These are phyloP conservation scores for Muscicapa adusta DNA, from an alignment of 2,113 vertebrate genomes.

Conservation along the genomic window DNA sequence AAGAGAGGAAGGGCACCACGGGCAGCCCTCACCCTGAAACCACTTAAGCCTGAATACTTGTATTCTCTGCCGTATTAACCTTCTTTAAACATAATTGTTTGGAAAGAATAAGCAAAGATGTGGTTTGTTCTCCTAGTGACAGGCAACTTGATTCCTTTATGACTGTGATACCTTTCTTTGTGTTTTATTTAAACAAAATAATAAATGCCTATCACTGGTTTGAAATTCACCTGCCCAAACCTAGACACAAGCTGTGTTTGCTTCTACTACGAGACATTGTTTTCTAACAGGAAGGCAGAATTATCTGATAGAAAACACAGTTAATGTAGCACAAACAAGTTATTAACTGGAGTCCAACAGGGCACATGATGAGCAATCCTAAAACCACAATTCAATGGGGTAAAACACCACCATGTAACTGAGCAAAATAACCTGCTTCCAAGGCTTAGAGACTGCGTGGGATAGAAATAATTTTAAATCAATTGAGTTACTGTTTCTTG, in stretches of 20 bases:
- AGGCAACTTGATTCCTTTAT: background rate
- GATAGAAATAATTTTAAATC: constrained; percentile 73
- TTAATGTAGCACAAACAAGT: constrained; percentile 52
- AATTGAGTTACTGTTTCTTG: constrained; percentile 75
- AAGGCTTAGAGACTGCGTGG: constrained; percentile 32
- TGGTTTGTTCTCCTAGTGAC: background rate
- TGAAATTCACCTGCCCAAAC: background rate
- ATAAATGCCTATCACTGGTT: background rate
- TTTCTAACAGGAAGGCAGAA: constrained; percentile 30
- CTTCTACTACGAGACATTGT: background rate
- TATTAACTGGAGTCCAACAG: constrained; percentile 67
- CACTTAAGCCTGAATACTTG: rapidly evolving
- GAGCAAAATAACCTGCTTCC: constrained; percentile 62
- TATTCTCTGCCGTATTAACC: background rate
- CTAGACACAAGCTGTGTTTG: background rate
- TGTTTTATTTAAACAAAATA: background rate
- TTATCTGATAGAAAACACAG: constrained; percentile 42
- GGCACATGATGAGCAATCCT: constrained; percentile 44
- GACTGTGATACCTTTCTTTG: background rate
- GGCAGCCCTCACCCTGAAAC: background rate
- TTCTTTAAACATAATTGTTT: background rate
- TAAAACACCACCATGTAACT: constrained; percentile 36
- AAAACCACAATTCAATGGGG: constrained; percentile 51
- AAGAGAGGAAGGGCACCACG: background rate
- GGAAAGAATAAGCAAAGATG: background rate